Evolutionary conservation across 2,888 invertebrate species (phyloP).

Genomic region (Formica aserva): DNA sequence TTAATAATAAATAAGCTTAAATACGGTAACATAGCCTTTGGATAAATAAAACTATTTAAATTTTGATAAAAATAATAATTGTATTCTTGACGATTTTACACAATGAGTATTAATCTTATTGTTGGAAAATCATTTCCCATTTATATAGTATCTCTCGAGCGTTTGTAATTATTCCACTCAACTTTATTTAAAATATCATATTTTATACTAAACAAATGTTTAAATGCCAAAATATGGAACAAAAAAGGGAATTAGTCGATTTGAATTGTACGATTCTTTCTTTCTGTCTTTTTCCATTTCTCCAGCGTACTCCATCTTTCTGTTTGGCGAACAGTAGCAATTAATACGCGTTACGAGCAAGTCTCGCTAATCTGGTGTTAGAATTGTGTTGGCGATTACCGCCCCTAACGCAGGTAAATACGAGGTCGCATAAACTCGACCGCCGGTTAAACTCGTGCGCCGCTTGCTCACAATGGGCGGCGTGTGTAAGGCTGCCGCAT

Average conservation of each 20-base stretch:
- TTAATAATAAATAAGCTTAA: background rate
- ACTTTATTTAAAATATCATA: background rate
- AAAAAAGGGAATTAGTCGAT: background rate
- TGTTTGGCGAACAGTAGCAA: constrained; percentile 3
- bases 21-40: background rate
- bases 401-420: constrained; percentile 66
- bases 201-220: background rate
- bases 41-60: background rate
- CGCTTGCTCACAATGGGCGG: constrained; percentile 68
- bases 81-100: background rate
- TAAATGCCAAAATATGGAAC: background rate
- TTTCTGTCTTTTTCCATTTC: background rate
- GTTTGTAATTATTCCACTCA: background rate
- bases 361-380: constrained; percentile 56
- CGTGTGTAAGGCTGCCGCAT: constrained; percentile 77
- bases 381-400: constrained; percentile 62
- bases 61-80: constrained; percentile 8
- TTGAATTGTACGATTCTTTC: background rate
- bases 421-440: constrained; percentile 54
- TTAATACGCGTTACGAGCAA: constrained; percentile 25
- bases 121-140: background rate
- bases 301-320: background rate
- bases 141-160: background rate
- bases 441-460: constrained; percentile 62
- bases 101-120: constrained; percentile 2